Evolutionary conservation across 2,113 vertebrate species (phyloP).

Genomic region (Uria lomvia): DNA sequence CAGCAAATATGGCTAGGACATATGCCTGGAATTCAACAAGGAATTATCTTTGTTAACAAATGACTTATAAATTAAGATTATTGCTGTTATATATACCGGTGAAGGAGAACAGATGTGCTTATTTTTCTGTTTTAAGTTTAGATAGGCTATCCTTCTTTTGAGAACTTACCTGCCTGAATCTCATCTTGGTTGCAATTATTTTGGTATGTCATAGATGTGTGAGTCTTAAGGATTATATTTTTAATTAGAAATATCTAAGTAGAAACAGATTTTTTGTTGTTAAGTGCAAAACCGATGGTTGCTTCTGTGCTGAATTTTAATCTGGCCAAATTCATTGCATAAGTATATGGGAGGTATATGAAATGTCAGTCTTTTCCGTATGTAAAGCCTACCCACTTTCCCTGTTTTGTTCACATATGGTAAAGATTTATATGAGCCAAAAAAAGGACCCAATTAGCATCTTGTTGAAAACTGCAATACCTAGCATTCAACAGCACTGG

Average conservation of each 20-base stretch:
- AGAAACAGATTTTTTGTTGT: slow-evolving; percentile 8
- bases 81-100: not conserved
- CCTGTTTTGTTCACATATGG: not conserved
- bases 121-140: not conserved
- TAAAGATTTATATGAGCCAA: not conserved
- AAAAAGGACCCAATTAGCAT: not conserved
- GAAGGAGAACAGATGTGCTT: not conserved
- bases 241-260: slow-evolving; percentile 1
- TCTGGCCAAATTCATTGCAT: not conserved
- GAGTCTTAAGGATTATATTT: not conserved
- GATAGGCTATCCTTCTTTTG: not conserved
- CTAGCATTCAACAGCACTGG: not conserved
- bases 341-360: not conserved
- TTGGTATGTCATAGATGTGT: not conserved
- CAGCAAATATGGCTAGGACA: not conserved
- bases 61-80: not conserved
- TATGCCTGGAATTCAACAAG: not conserved
- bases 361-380: slow-evolving; percentile 6
- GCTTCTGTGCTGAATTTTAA: slow-evolving; percentile 12
- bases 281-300: not conserved
- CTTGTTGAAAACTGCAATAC: not conserved
- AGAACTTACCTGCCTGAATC: not conserved
- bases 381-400: not conserved
- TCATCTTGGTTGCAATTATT: not conserved
- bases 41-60: not conserved